phyloP scores from a whole-genome alignment of 2,797 vertebrate genomes.

The Cryptoprocta ferox region DNA sequence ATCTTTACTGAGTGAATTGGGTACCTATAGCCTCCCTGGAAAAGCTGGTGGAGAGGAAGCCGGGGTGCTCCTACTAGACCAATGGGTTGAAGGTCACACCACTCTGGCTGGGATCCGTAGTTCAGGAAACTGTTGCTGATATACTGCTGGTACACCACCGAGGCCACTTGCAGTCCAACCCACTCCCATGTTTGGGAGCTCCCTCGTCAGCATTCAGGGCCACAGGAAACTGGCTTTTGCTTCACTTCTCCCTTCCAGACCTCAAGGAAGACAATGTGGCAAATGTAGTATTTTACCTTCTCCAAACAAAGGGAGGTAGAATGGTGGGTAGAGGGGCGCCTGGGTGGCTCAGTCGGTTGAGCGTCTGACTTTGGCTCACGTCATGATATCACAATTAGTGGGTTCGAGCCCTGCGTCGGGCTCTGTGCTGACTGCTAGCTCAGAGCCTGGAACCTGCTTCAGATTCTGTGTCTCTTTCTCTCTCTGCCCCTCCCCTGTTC shows the following conservation, averaged over 20 bases:
- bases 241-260: neutral
- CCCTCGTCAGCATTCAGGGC: neutral
- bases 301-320: neutral
- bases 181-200: neutral
- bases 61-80: neutral
- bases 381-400: no score
- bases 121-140: neutral
- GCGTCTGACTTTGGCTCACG: no score
- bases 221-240: neutral
- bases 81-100: neutral
- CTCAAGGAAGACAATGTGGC: neutral
- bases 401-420: no score
- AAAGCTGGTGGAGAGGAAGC: neutral
- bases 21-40: neutral
- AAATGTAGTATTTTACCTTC: neutral
- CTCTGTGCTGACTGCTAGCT: no score
- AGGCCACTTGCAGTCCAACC: rapidly evolving
- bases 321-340: neutral
- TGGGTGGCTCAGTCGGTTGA: no score
- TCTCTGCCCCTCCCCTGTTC: no score
- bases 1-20: neutral
- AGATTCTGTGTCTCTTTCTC: no score
- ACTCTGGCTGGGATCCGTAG: neutral
- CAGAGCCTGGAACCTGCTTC: no score
- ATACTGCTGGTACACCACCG: rapidly evolving